Evolutionary conservation across 2,888 invertebrate species (phyloP).

Genomic region (Tolmerus cingulatus): DNA sequence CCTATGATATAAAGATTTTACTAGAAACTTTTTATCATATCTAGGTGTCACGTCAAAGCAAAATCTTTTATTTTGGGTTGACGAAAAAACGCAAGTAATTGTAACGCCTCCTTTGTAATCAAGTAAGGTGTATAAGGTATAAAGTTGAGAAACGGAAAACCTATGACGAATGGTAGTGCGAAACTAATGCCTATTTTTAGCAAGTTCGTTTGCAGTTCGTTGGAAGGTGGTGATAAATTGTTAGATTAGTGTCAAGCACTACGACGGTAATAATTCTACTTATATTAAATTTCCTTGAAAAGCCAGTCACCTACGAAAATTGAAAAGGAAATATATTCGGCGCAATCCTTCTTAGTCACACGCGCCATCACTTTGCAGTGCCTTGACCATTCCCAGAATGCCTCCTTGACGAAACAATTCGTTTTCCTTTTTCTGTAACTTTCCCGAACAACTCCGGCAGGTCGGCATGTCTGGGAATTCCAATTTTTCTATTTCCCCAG

Average conservation of each 20-base stretch:
- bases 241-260: background rate
- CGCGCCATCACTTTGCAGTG: background rate
- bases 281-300: background rate
- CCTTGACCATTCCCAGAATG: background rate
- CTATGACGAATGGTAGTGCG: too few relatives aligned
- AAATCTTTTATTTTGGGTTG: too few relatives aligned
- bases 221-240: background rate
- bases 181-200: too few relatives aligned
- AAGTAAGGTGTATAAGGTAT: too few relatives aligned
- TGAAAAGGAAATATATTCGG: background rate
- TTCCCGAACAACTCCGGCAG: background rate
- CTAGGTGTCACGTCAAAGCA: too few relatives aligned
- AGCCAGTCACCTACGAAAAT: background rate
- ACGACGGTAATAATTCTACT: background rate
- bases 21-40: too few relatives aligned
- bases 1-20: too few relatives aligned
- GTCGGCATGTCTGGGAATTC: background rate
- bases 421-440: background rate
- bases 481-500: background rate
- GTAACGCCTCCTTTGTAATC: too few relatives aligned
- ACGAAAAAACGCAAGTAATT: too few relatives aligned
- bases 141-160: too few relatives aligned
- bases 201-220: too few relatives aligned
- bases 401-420: background rate
- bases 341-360: background rate